Evolutionary conservation across 1,140 invertebrate species (phyloP).

Genomic region (Diabrotica undecimpunctata): DNA sequence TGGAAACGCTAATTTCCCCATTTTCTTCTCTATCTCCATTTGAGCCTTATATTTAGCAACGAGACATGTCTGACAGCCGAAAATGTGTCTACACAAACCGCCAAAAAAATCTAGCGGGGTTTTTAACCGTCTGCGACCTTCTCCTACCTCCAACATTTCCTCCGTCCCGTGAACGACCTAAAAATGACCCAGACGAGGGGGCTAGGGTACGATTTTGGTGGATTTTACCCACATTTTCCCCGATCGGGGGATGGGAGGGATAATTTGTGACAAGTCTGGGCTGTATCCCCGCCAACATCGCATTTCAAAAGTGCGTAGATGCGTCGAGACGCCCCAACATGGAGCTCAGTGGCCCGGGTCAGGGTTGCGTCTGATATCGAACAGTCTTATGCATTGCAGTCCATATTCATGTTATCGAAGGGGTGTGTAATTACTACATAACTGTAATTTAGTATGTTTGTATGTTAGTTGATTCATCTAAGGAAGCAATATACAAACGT

Average conservation of each 20-base stretch:
- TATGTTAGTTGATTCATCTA: no score
- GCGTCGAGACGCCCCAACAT: conserved; percentile 4
- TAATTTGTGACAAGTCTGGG: conserved; percentile 6
- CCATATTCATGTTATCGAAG: no score
- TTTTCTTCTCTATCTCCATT: no score
- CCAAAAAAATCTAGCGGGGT: background rate
- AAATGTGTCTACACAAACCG: no score
- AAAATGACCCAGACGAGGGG: conserved; percentile 7
- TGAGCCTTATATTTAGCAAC: no score
- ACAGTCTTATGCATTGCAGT: background rate
- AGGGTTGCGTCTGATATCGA: conserved; percentile 8
- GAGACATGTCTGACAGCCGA: no score
- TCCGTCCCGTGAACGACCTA: background rate
- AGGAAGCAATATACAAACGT: no score
- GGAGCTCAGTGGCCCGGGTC: conserved; percentile 10
- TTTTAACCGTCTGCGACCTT: conserved; percentile 1
- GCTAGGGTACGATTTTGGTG: background rate
- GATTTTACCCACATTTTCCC: conserved; percentile 3
- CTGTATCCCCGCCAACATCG: conserved; percentile 13
- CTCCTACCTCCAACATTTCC: background rate
- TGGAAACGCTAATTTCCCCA: no score
- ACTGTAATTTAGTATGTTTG: no score
- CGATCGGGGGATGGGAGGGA: background rate
- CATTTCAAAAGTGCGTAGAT: conserved; percentile 9
- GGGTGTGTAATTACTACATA: no score